These are phyloP conservation scores for Butorides virescens DNA, from an alignment of 2,113 vertebrate species.

Conservation along the genomic window DNA sequence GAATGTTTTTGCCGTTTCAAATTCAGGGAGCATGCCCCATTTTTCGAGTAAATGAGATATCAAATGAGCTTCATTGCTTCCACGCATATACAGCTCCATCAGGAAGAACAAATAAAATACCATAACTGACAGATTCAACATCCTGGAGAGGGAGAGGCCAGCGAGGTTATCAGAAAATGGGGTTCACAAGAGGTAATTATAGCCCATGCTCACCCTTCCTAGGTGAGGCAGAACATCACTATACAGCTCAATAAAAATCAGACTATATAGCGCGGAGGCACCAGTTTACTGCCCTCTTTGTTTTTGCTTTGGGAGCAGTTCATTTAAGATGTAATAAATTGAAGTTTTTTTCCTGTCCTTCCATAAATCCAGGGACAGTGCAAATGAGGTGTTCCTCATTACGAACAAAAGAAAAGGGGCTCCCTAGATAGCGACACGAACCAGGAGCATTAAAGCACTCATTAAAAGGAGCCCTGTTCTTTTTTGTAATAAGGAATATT, in stretches of 20 bases:
- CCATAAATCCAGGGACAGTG: conserved; percentile 73
- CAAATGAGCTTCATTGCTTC: conserved; percentile 17
- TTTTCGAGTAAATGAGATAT: neutral
- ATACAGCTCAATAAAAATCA: conserved; percentile 59
- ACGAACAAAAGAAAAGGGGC: conserved; percentile 59
- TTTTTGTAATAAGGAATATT: conserved; percentile 45
- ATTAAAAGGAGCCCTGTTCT: conserved; percentile 62
- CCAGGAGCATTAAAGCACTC: conserved; percentile 51
- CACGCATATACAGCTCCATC: neutral
- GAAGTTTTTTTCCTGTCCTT: conserved; percentile 30
- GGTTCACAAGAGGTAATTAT: conserved; percentile 53
- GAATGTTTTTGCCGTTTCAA: neutral
- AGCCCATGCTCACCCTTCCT: conserved; percentile 13
- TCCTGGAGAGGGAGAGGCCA: conserved; percentile 24
- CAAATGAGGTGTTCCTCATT: conserved; percentile 79
- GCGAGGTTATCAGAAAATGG: conserved; percentile 40
- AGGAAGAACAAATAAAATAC: conserved; percentile 28
- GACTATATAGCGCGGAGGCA: conserved; percentile 26
- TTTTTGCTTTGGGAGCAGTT: conserved; percentile 75
- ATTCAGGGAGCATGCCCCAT: neutral
- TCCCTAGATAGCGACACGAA: conserved; percentile 57
- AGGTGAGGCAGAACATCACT: conserved; percentile 40
- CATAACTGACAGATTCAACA: conserved; percentile 11
- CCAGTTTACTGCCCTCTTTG: conserved; percentile 65
- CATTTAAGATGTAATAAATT: conserved; percentile 77